Evolutionary conservation across 2,797 vertebrate genomes (phyloP), one percentile per base, ranked within the genome.

Genomic region (Gymnoscopelus braueri): DNA sequence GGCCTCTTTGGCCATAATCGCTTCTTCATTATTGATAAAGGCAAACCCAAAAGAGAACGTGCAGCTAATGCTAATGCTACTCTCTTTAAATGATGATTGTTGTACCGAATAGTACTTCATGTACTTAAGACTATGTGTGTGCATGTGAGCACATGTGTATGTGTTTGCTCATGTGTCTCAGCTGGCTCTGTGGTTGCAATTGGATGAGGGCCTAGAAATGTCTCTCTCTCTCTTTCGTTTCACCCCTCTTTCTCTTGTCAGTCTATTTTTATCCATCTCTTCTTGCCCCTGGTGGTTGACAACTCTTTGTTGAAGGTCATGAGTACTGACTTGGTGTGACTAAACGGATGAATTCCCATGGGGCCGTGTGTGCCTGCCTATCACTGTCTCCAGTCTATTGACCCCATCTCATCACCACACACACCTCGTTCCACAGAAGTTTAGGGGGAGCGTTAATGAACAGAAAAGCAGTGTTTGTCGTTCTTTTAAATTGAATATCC

Each of bases 51-150:
- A 68, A 61, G 78, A 53, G 26, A 4, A 48, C 39, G 26, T 7
- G 35, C 60, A 19, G 67, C 54, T 60, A 5, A 57, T 69, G 56
- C 44, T 47, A 0, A 44, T 44, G 39, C 39, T 44, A 9, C 7
- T 67, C 12, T 3, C 62, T 75, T 77, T 55, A 79, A 71, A 75
- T 67, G 57, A 65, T 83, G 76, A 84, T 83, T 67, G 35, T 54
- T 80, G 68, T 64, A 71, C 69, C 63, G 80, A 85, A 83, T 85
- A 86, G 81, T 72, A 44, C 39, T 44, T 78, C 71, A 3, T 79
- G 71, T 19, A 2, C 35, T 63, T n/a, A 1, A 60, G 69, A 69
- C 53, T 39, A 44, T 54, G 51, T 67, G 67, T 64, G 60, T 66
- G 60, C 61, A 47, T 3, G 55, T 15, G 47, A 65, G 48, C 48